These are phyloP conservation scores for Toxostoma redivivum DNA, from an alignment of 2,113 vertebrate genomes.

Conservation along the genomic window DNA sequence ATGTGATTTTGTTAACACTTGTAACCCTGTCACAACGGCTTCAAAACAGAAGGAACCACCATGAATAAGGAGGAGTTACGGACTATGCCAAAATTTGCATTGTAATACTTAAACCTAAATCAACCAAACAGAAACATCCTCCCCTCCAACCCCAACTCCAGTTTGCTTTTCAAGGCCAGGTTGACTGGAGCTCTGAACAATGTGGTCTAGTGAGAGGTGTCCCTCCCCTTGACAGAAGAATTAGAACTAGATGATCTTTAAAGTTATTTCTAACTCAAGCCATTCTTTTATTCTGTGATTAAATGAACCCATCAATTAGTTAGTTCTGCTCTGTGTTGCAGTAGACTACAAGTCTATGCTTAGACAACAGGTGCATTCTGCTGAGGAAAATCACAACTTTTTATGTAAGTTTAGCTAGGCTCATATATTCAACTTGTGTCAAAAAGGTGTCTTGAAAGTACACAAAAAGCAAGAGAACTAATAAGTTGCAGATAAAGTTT, in stretches of 20 bases:
- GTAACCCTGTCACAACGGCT: background rate
- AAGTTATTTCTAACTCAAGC: background rate
- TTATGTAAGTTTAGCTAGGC: background rate
- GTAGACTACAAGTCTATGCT: background rate
- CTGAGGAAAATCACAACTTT: background rate
- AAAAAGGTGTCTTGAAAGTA: background rate
- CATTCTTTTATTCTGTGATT: background rate
- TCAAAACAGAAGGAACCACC: background rate
- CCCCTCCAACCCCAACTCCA: fast-evolving
- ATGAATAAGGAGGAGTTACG: background rate
- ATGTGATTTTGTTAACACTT: background rate
- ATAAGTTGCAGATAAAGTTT: background rate
- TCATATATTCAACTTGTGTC: background rate
- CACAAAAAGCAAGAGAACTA: background rate
- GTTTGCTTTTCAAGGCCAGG: background rate
- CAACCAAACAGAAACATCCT: background rate
- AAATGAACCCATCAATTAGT: fast-evolving
- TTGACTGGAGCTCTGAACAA: background rate
- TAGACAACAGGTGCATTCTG: background rate
- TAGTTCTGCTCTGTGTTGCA: background rate
- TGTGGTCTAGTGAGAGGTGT: background rate
- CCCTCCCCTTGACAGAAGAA: background rate
- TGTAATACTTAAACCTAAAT: background rate
- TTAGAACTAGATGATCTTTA: background rate
- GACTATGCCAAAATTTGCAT: background rate